A percentile compares a stretch with the other conserved stretches of the same genome.
These are phyloP conservation scores for Anneissia japonica DNA, from an alignment of 35 echinoderm and acorn worm genomes.

Conservation along the genomic window DNA sequence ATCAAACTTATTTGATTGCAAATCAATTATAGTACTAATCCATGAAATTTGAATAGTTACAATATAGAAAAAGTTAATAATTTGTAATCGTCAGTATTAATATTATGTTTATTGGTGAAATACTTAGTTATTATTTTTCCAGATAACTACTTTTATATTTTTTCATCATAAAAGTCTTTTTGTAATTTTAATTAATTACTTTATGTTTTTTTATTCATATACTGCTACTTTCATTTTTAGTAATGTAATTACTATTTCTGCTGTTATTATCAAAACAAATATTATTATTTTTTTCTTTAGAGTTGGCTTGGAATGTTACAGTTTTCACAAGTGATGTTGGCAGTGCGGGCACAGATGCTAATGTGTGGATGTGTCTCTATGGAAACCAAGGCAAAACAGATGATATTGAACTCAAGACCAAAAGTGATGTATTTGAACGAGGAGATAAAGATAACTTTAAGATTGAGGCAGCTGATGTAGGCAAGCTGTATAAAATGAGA, in stretches of 20 bases:
- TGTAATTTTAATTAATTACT: too few relatives aligned
- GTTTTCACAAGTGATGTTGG: slow-evolving; percentile 74
- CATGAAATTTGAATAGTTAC: neutral
- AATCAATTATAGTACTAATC: neutral
- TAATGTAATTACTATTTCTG: too few relatives aligned
- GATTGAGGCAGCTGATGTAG: slow-evolving; percentile 72
- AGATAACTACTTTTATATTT: too few relatives aligned
- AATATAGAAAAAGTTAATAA: too few relatives aligned
- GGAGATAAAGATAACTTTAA: slow-evolving; percentile 82
- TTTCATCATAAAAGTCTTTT: too few relatives aligned
- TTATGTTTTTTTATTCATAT: too few relatives aligned
- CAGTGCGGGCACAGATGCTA: slow-evolving; percentile 75
- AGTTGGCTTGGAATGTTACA: slow-evolving; percentile 71
- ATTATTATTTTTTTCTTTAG: slow-evolving; percentile 28
- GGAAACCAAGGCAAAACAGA: slow-evolving; percentile 92
- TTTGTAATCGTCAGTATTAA: neutral
- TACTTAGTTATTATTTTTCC: neutral
- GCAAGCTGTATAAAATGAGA: slow-evolving; percentile 92
- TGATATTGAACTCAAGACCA: slow-evolving; percentile 76
- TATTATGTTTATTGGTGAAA: neutral
- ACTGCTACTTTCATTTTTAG: too few relatives aligned
- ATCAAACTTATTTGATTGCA: neutral
- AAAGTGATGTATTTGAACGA: slow-evolving; percentile 78
- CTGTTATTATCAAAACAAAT: too few relatives aligned
- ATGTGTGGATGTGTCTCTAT: slow-evolving; percentile 94